phyloP scores from a whole-genome alignment of 1,140 invertebrate genomes.

The Drosophila melanica region DNA sequence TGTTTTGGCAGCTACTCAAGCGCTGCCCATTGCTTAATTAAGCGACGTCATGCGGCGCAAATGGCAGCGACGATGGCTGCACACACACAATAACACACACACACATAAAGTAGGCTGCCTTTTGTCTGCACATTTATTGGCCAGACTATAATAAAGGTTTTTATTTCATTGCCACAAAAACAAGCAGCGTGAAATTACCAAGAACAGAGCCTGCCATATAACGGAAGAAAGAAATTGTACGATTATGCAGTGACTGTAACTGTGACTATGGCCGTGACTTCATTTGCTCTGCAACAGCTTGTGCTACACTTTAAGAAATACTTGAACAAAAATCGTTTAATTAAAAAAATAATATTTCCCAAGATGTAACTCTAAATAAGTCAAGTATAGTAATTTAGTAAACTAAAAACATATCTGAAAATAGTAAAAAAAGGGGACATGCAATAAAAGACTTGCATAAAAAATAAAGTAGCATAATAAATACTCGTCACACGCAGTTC shows the following conservation, averaged over 20 bases:
- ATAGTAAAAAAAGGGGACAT: too few species aligned
- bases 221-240: background rate
- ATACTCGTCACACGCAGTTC: too few species aligned
- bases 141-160: slow-evolving; percentile 54
- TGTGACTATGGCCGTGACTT: slow-evolving; percentile 13
- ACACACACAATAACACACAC: slow-evolving; percentile 18
- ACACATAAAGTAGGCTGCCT: slow-evolving; percentile 24
- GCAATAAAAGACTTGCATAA: too few species aligned
- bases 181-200: slow-evolving; percentile 46
- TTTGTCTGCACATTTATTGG: slow-evolving; percentile 54
- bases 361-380: too few species aligned
- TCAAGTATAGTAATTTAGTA: background rate
- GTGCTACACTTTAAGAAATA: background rate
- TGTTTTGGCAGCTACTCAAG: slow-evolving; percentile 25
- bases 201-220: background rate
- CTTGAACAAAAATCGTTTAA: background rate
- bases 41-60: slow-evolving; percentile 57
- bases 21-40: slow-evolving; percentile 62
- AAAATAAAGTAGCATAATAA: background rate
- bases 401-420: background rate
- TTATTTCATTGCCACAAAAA: slow-evolving; percentile 53
- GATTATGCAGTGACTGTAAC: slow-evolving; percentile 2
- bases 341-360: too few species aligned
- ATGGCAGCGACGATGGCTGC: slow-evolving; percentile 32
- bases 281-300: background rate